phyloP scores from a whole-genome alignment of 92 coral and sea anemone species.

The Micromussa lordhowensis region DNA sequence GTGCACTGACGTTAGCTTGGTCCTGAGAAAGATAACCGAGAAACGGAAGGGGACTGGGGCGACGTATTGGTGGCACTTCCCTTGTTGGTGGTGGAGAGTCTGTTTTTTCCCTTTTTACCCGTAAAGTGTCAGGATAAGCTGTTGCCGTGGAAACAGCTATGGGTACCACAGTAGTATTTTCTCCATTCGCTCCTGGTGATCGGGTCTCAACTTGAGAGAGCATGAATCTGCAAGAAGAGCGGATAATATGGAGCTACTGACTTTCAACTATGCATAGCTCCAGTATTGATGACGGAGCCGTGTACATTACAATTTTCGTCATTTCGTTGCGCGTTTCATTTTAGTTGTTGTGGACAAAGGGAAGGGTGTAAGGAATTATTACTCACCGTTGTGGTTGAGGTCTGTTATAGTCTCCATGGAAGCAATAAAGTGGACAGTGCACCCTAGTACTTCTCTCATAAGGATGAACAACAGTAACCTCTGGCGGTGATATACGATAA shows the following conservation, averaged over 20 bases:
- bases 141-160: constrained; percentile 10
- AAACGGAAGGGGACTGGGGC: background rate
- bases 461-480: background rate
- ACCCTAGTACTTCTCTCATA: background rate
- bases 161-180: background rate
- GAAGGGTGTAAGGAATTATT: too few species aligned
- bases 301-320: too few species aligned
- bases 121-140: background rate
- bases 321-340: too few species aligned
- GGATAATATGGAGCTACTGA: background rate
- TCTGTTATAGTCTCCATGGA: background rate
- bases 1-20: background rate
- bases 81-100: constrained; percentile 9
- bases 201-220: background rate
- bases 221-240: background rate
- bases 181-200: background rate
- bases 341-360: too few species aligned
- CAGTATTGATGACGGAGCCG: too few species aligned
- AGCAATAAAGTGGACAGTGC: background rate
- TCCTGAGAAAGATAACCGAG: background rate
- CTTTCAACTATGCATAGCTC: too few species aligned
- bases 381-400: constrained; percentile 16
- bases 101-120: constrained; percentile 13
- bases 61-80: background rate
- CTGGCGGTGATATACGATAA: background rate